phyloP scores from a whole-genome alignment of 2,888 invertebrate genomes.

The Aleiodes testaceus region DNA sequence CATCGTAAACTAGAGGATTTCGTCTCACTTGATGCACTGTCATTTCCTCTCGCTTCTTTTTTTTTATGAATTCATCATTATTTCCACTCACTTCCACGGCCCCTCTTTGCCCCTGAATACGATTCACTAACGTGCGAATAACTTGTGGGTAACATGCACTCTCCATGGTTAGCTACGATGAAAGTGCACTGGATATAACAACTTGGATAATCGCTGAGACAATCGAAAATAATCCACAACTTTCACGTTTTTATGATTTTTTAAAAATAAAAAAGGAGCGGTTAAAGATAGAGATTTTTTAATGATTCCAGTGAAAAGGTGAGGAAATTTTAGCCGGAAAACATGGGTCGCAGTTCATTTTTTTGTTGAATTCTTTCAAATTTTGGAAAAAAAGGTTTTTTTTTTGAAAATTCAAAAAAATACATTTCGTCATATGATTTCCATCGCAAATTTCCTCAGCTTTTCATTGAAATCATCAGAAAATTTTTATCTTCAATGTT shows the following conservation, averaged over 20 bases:
- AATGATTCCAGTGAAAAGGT: no score
- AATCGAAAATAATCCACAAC: constrained; percentile 37
- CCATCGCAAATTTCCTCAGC: no score
- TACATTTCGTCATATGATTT: no score
- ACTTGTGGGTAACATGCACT: constrained; percentile 14
- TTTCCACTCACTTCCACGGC: constrained; percentile 3
- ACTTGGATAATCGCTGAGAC: constrained; percentile 41
- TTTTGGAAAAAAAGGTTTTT: no score
- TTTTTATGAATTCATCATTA: background rate
- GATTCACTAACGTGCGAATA: constrained; percentile 15
- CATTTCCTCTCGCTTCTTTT: constrained; percentile 1
- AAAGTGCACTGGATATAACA: constrained; percentile 39
- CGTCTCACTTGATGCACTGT: background rate
- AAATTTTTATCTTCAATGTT: no score
- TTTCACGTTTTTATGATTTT: constrained; percentile 4
- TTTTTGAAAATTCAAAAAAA: no score
- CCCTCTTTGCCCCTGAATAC: constrained; percentile 3
- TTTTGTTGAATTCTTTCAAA: no score
- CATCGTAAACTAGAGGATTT: constrained; percentile 31
- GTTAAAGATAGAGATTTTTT: no score
- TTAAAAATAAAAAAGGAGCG: no score
- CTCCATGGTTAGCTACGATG: constrained; percentile 27
- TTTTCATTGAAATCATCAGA: no score
- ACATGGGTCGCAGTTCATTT: no score
- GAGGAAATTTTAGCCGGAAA: no score